These are phyloP conservation scores for Lepidocyrtinus sp. DNA, from an alignment of 2,888 invertebrate species.

Conservation along the genomic window DNA sequence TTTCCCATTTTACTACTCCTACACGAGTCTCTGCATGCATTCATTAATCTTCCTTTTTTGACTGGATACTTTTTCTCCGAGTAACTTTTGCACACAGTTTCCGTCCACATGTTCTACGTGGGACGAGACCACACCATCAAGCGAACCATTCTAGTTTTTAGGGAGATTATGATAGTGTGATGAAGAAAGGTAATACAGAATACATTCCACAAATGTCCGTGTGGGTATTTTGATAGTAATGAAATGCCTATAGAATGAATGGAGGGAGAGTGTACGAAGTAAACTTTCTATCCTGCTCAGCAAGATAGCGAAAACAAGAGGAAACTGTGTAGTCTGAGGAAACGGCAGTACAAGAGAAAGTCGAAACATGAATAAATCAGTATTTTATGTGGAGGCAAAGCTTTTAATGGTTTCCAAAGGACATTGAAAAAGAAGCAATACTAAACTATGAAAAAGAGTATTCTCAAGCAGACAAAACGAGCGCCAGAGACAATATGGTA, in stretches of 20 bases:
- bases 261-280: background rate
- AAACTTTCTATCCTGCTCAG: background rate
- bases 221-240: background rate
- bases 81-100: background rate
- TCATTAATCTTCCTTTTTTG: constrained; percentile 5
- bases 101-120: background rate
- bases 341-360: background rate
- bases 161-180: constrained; percentile 11
- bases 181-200: constrained; percentile 15
- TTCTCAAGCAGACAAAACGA: background rate
- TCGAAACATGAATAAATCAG: constrained; percentile 17
- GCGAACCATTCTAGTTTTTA: background rate
- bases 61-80: background rate
- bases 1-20: background rate
- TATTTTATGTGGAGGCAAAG: background rate
- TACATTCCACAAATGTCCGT: constrained; percentile 7
- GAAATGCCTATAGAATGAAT: background rate
- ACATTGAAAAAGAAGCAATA: background rate
- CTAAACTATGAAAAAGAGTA: background rate
- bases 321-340: background rate
- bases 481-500: background rate
- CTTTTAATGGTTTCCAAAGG: constrained; percentile 2
- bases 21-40: background rate
- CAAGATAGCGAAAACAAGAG: background rate
- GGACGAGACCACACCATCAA: background rate